Base-by-base conservation (phyloP, 2,888 invertebrate species). In the Pseudanteris insignis region DNA sequence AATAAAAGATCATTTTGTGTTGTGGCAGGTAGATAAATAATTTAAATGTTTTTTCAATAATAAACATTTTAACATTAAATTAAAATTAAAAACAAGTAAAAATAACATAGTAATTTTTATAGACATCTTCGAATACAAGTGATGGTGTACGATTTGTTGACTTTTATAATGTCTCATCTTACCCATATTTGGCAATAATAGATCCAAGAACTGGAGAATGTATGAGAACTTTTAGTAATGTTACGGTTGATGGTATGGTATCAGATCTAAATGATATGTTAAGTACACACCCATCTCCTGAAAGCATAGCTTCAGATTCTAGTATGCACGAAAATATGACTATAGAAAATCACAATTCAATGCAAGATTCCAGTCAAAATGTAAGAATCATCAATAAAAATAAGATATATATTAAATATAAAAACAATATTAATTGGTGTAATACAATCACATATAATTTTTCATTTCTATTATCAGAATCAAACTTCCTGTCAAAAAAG, bases 161-260 rank as follows among this genome's bases (percentile, higher is more conserved):
- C 69, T 88, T 88, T 70, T 89, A 89, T 72, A 84, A 85, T 55
- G 85, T 88, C 46, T 73, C 74, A 9, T 74, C 81, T 37, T 85
- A 85, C 75, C 89, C 89, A 1, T 87, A 88, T 69, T 77, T 89
- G 53, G 86, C 87, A 54, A 79, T 89, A 3, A 79, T 89, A 46
- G 89, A 89, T 79, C 89, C 89, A 6, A 81, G 86, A 67, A 89
- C 88, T 33, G 88, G 88, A 30, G 88, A 88, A 76, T 79, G 79
- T 24, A 73, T 80, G 70, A 71, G 72, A 65, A 70, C 74, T 2
- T 76, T 75, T 43, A 76, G 70, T 58, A 74, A 74, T 14, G 74
- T 80, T 30, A 77, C 78, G 2, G 77, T 78, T 12, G 79, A 80
- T 41, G 74, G 64, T 61, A 69, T 80, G 29, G 69, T 74, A 2